Conservation (phyloP, 2,113 vertebrate species). For the Marmota monax region DNA sequence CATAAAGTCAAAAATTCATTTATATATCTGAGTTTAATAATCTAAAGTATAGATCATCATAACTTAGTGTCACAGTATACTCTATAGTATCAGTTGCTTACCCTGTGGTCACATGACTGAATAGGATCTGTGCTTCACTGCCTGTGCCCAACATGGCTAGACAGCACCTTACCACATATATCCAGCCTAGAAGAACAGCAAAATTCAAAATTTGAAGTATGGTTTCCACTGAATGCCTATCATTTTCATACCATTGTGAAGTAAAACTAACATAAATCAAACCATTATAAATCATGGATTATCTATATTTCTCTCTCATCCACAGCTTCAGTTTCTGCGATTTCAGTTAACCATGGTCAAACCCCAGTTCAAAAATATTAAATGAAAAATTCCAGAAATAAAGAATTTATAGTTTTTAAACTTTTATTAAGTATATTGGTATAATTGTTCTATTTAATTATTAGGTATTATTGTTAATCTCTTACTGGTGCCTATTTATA, state of each 20-base stretch:
- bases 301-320: neutral
- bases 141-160: neutral
- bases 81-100: neutral
- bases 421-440: neutral
- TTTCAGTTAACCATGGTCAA: neutral
- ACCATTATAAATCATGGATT: neutral
- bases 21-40: neutral
- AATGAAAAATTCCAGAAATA: neutral
- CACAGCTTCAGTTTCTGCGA: neutral
- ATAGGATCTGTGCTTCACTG: neutral
- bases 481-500: neutral
- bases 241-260: neutral
- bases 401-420: neutral
- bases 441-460: neutral
- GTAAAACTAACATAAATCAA: neutral
- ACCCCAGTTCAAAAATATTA: neutral
- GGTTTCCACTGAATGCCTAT: neutral
- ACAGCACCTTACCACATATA: neutral
- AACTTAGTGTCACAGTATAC: neutral
- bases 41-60: too few species aligned
- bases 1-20: neutral
- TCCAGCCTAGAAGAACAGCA: neutral
- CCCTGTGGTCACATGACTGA: neutral
- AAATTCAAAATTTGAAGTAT: neutral
- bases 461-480: neutral